These are phyloP conservation scores for Chaitophorus viminalis DNA, from an alignment of 2,888 invertebrate genomes.

Conservation along the genomic window DNA sequence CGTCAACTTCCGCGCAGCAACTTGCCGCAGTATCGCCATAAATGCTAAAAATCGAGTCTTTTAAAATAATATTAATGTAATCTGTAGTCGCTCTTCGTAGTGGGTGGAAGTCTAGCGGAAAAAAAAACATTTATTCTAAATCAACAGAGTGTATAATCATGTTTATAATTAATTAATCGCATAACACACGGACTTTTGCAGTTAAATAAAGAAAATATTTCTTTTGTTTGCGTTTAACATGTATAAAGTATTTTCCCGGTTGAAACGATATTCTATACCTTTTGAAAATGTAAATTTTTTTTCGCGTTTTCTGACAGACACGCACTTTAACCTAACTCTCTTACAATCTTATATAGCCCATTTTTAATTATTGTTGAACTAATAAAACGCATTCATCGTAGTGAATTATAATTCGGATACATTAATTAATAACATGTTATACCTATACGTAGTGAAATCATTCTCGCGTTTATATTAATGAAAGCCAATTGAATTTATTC, in stretches of 20 bases:
- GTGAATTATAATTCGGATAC: not conserved
- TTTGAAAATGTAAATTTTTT: no score
- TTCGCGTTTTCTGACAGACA: not conserved
- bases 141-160: conserved; percentile 16
- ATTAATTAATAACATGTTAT: no score
- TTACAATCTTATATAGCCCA: not conserved
- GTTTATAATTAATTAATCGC: conserved; percentile 6
- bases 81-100: not conserved
- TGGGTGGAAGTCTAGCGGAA: conserved; percentile 1
- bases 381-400: not conserved
- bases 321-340: not conserved
- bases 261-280: no score
- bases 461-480: no score
- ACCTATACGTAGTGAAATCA: no score
- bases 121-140: not conserved
- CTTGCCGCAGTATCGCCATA: no score
- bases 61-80: not conserved
- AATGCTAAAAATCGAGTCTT: not conserved
- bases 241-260: not conserved
- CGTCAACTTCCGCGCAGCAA: not conserved
- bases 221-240: conserved; percentile 28
- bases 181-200: not conserved
- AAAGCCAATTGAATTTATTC: no score
- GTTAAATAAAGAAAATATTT: conserved; percentile 8
- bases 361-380: no score